Conservation (phyloP, 2,797 vertebrate genomes). For the Rhadinocentrus ornatus region DNA sequence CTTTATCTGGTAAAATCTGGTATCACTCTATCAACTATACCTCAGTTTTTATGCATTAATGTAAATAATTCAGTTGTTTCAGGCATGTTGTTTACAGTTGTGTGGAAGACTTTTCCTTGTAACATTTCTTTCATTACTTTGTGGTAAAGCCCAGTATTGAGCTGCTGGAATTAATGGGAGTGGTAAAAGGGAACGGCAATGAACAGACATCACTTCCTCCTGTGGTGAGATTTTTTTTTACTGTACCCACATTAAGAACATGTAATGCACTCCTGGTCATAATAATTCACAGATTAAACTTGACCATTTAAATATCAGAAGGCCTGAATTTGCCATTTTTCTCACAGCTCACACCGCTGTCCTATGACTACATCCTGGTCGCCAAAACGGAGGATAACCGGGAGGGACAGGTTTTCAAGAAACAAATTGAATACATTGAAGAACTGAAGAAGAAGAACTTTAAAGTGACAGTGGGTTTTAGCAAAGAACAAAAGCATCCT, state of each 20-base stretch:
- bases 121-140: constrained; percentile 30
- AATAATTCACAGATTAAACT: background rate
- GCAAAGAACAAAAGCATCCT: background rate
- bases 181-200: constrained; percentile 79
- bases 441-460: constrained; percentile 85
- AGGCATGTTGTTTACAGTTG: background rate
- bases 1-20: background rate
- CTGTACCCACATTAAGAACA: background rate
- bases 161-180: constrained; percentile 77
- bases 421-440: constrained; percentile 82
- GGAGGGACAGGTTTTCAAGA: constrained; percentile 57
- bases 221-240: constrained; percentile 67
- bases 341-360: constrained; percentile 70
- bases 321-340: constrained; percentile 16
- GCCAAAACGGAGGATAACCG: constrained; percentile 65
- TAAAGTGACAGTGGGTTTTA: constrained; percentile 81
- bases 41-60: background rate
- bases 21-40: too few relatives aligned
- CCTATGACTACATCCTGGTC: constrained; percentile 90
- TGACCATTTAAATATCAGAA: background rate
- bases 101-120: background rate
- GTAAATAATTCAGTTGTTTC: background rate
- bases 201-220: constrained; percentile 64
- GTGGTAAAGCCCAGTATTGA: constrained; percentile 79
- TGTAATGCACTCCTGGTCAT: background rate